Evolutionary conservation across 2,888 invertebrate genomes (phyloP).

Genomic region (Candidula unifasciata): DNA sequence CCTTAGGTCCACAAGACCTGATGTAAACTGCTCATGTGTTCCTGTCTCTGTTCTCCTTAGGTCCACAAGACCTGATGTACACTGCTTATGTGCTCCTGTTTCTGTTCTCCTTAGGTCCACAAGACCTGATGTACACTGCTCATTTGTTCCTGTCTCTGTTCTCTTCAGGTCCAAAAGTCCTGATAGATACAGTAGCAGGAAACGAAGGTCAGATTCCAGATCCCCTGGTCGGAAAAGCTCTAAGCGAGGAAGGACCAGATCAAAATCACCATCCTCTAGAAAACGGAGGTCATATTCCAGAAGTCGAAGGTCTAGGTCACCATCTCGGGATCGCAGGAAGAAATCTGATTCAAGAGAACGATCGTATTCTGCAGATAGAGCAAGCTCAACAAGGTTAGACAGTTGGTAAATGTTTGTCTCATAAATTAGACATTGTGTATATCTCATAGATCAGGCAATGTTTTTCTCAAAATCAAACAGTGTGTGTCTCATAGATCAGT

Average conservation of each 20-base stretch:
- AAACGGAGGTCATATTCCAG: constrained; percentile 40
- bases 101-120: too few species aligned
- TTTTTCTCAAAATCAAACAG: too few species aligned
- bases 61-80: too few species aligned
- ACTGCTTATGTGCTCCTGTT: too few species aligned
- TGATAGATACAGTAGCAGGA: constrained; percentile 28
- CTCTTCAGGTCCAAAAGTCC: constrained; percentile 10
- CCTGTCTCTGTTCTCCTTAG: too few species aligned
- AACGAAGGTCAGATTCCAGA: constrained; percentile 7
- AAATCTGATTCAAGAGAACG: constrained; percentile 41
- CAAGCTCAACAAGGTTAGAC: not conserved
- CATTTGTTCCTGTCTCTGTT: too few species aligned
- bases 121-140: too few species aligned
- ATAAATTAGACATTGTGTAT: too few species aligned
- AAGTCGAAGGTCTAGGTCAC: constrained; percentile 54
- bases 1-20: too few species aligned
- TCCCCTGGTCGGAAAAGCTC: constrained; percentile 43
- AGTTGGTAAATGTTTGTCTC: not conserved
- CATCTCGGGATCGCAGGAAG: constrained; percentile 55
- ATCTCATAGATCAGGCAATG: too few species aligned
- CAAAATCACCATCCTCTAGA: constrained; percentile 48
- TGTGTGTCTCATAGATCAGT: too few species aligned
- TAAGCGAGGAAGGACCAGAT: constrained; percentile 41
- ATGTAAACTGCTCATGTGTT: too few species aligned
- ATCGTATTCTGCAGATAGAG: not conserved